A percentile compares a stretch with the other conserved stretches of the same genome.
Evolutionary conservation across 64 coral and sea anemone species (phyloP).

Genomic region (Montipora sp.): DNA sequence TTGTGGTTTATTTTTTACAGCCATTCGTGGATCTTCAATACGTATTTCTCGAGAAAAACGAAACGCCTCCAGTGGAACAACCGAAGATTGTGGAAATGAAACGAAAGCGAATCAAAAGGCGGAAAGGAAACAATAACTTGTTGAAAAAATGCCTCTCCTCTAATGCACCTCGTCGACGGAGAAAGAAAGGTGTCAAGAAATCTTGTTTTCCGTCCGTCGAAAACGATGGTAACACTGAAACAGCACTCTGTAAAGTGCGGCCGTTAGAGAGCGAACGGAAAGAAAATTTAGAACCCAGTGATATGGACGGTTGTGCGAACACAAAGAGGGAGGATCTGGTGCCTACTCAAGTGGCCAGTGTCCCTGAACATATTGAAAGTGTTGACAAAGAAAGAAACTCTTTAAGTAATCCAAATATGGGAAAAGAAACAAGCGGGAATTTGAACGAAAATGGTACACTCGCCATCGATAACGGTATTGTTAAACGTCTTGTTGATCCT

Average conservation of each 20-base stretch:
- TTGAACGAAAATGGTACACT: not conserved
- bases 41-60: conserved; percentile 54
- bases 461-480: not conserved
- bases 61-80: not conserved
- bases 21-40: conserved; percentile 43
- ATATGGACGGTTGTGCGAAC: not conserved
- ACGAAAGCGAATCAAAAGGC: conserved; percentile 30
- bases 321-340: not conserved
- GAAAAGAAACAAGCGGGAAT: not conserved
- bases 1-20: not conserved
- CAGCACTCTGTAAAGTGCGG: not conserved
- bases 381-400: not conserved
- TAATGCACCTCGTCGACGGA: not conserved
- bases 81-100: conserved; percentile 23
- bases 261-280: conserved; percentile 20
- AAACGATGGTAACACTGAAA: not conserved
- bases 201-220: not conserved
- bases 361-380: not conserved
- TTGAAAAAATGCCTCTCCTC: conserved; percentile 21
- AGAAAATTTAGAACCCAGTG: conserved; percentile 19
- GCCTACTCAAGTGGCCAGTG: not conserved
- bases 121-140: conserved; percentile 21
- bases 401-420: not conserved
- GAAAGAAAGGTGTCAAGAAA: not conserved
- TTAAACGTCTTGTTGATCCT: not conserved